Base-by-base conservation (phyloP, 2,888 invertebrate genomes). In the Sinotaia quadrata region DNA sequence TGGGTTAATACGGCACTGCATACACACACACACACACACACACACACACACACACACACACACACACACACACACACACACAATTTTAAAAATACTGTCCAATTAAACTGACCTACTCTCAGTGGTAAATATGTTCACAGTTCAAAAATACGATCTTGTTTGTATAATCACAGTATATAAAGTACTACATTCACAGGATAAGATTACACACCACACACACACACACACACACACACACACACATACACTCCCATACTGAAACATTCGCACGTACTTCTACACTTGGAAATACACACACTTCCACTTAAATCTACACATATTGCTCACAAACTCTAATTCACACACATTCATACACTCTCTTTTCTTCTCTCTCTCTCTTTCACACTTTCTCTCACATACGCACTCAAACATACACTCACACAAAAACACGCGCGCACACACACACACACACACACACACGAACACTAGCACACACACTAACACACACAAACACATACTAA, bases 1-100 rank as follows among this genome's bases (percentile, higher is more conserved):
- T 44, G 44, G 15, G n/a, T 44, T 44, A 44, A 44, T 2, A n/a
- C 15, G 44, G 15, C n/a, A 44, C 44, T 44, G 15, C 15, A 21
- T 21, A 21, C 24, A 54, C 54, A 54, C 54, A 54, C 29, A 54
- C 54, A 54, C 54, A 54, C 54, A 54, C 54, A 54, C 21, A 51
- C 51, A 51, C 51, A 4, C 54, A 54, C 54, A 54, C 29, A 4
- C 54, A 54, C 54, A 4, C 18, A 54, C 54, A 54, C 54, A 54
- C 34, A 57, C 57, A 33, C 57, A 33, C 34, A 57, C 57, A n/a
- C 57, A 34, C 34, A 34, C 57, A 34, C 57, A 34, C 36, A 34
- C 31, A n/a, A 41, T 18, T 41, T 41, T 41, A 12, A 41, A 41
- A 41, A 12, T 41, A 41, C 41, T 41, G 8, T 41, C 41, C 8